A percentile compares a stretch with the other conserved stretches of the same genome.
These are phyloP conservation scores for Falco punctatus DNA, from an alignment of 2,113 vertebrate genomes.

Conservation along the genomic window DNA sequence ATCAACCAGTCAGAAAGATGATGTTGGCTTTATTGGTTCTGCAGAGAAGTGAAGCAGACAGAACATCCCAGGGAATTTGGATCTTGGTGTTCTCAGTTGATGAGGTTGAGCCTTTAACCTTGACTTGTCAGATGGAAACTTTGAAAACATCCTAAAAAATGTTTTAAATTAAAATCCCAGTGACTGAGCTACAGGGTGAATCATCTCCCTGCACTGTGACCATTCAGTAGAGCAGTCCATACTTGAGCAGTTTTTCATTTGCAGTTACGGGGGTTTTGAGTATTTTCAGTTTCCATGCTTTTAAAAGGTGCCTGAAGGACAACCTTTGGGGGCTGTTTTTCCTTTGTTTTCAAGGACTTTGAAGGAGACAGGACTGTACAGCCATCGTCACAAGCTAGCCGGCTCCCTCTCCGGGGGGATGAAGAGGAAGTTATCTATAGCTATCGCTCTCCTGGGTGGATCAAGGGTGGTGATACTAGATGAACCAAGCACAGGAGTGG, in stretches of 20 bases:
- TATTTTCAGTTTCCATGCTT: background rate
- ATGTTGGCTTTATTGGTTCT: slow-evolving; percentile 45
- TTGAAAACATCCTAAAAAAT: slow-evolving; percentile 20
- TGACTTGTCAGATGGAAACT: slow-evolving; percentile 32
- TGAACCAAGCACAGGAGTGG: slow-evolving; percentile 95
- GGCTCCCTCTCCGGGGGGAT: slow-evolving; percentile 92
- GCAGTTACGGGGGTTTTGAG: background rate
- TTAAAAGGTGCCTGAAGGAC: background rate
- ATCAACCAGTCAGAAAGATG: slow-evolving; percentile 41
- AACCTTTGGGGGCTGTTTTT: background rate
- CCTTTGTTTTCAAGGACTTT: slow-evolving; percentile 81
- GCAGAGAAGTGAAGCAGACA: background rate
- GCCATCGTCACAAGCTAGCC: slow-evolving; percentile 91
- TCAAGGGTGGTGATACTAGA: slow-evolving; percentile 94
- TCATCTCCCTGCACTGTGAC: background rate
- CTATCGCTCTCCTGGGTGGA: slow-evolving; percentile 95
- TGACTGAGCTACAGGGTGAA: background rate
- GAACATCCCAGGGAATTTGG: slow-evolving; percentile 17
- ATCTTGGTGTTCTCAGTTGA: slow-evolving; percentile 18
- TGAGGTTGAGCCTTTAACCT: slow-evolving; percentile 46
- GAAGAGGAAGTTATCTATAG: slow-evolving; percentile 97
- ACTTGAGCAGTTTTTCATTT: slow-evolving; percentile 34
- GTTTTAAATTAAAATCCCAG: background rate
- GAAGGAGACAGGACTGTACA: slow-evolving; percentile 89
- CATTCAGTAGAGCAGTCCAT: background rate